phyloP scores from a whole-genome alignment of 2,113 vertebrate genomes.

The Brevimyrus niger region DNA sequence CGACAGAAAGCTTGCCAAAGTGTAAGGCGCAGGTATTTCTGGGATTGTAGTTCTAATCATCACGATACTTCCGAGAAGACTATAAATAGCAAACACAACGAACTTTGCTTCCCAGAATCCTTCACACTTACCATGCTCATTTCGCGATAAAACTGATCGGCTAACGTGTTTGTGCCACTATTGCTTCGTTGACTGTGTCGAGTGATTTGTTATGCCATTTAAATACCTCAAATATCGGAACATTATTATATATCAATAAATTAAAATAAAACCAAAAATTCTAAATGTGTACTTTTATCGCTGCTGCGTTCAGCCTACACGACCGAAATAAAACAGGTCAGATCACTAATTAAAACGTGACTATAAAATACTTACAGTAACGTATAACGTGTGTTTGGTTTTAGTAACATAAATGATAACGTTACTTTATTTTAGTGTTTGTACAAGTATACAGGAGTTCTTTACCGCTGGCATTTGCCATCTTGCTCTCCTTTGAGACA shows the following conservation, averaged over 20 bases:
- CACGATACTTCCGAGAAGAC: not conserved
- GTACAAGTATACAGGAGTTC: not conserved
- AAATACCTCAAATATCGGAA: not conserved
- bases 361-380: not conserved
- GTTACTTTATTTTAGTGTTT: not conserved
- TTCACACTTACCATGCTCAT: not conserved
- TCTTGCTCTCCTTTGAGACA: not conserved
- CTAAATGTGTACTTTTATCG: not conserved
- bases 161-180: not conserved
- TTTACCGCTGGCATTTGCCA: not conserved
- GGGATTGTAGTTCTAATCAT: slow-evolving; percentile 58
- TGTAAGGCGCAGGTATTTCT: slow-evolving; percentile 43
- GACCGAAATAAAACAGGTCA: not conserved
- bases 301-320: not conserved
- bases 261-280: not conserved
- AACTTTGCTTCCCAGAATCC: slow-evolving; percentile 19
- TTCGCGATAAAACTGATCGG: not conserved
- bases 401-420: not conserved
- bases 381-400: not conserved
- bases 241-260: not conserved
- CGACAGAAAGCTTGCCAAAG: slow-evolving; percentile 62
- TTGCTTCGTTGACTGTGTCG: not conserved
- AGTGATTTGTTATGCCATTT: not conserved
- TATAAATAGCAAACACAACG: not conserved
- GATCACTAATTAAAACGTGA: not conserved